Evolutionary conservation across 2,888 invertebrate genomes (phyloP), one percentile per base, ranked within the genome.

Genomic region (Euzetes globulus): DNA sequence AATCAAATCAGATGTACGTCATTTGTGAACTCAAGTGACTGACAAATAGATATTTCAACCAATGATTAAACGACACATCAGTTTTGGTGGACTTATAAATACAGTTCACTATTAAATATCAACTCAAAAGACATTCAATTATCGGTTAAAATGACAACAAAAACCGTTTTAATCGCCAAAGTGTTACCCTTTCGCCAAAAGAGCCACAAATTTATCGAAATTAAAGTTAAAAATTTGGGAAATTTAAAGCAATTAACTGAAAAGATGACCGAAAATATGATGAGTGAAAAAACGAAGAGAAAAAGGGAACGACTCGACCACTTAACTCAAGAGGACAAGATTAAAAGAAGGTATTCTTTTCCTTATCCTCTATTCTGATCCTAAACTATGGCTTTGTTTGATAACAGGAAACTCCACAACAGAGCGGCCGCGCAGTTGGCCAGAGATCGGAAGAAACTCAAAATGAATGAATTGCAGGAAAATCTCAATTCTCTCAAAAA

Each of bases 361-460:
- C 33, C 7, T 33, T 4, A 33, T 6, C 4, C 7, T 7, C 7
- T 7, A 33, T 33, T 33, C 33, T 33, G 4, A 33, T 33, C 5
- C 33, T 7, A 6, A 6, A 6, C 5, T 6, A 33, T 33, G 7
- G 7, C 33, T 33, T 33, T 33, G 33, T 33, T 33, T 50, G 37
- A 71, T 52, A 25, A 58, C 11, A 72, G 72, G 83, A 96, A 96
- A 85, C 83, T 96, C 80, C 96, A 96, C 83, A 97, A 97, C 82
- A 87, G 97, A 78, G 94, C 97, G 33, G 97, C 98, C 47, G 98
- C 98, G 2, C 97, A 98, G 84, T 94, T 92, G 71, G 97, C 97
- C 0, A 88, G 97, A 73, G 98, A 98, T 84, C 88, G 95, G 65
- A 98, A 97, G 82, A 97, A 97, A 83, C 92, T 91, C 0, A 90